A percentile compares a stretch with the other conserved stretches of the same genome.
phyloP scores from a whole-genome alignment of 2,888 invertebrate species.

The Arenicola marina region DNA sequence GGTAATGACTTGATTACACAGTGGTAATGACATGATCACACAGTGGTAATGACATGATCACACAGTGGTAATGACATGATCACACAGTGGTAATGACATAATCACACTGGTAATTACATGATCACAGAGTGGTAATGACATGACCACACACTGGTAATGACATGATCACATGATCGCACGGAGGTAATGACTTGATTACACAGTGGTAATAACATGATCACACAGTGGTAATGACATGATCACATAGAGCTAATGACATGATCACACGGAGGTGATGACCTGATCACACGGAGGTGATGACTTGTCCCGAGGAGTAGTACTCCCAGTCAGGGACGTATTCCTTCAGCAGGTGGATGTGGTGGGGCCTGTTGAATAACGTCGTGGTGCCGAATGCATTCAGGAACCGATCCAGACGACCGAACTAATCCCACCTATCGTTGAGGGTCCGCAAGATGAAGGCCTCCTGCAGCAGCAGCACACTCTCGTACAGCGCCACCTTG shows the following conservation, averaged over 20 bases:
- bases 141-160: too few species aligned
- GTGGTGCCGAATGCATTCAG: background rate
- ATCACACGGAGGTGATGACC: background rate
- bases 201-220: too few species aligned
- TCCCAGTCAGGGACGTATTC: constrained; percentile 1
- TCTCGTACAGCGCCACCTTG: constrained; percentile 15
- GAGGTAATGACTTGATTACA: too few species aligned
- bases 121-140: too few species aligned
- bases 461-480: constrained; percentile 13
- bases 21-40: too few species aligned
- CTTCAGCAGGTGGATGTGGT: background rate
- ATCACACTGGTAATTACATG: too few species aligned
- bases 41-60: too few species aligned
- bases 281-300: background rate
- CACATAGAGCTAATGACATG: background rate
- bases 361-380: background rate
- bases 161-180: too few species aligned
- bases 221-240: too few species aligned
- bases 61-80: too few species aligned
- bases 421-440: background rate
- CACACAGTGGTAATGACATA: too few species aligned
- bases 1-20: too few species aligned
- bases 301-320: background rate
- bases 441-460: background rate
- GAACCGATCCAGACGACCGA: background rate